Evolutionary conservation across 2,113 vertebrate species (phyloP).

Genomic region (Epinephelus lanceolatus): DNA sequence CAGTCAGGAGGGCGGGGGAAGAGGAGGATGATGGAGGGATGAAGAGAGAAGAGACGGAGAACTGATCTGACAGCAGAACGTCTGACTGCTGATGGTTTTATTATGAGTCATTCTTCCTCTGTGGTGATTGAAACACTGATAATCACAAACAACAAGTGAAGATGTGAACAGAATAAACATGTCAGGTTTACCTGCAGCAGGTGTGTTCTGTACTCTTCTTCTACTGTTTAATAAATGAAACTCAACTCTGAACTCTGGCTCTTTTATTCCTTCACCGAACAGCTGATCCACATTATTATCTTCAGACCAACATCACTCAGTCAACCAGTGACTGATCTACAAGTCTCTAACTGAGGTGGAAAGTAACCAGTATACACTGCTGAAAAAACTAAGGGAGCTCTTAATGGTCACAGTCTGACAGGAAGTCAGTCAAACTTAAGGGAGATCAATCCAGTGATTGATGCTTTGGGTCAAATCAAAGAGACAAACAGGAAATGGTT

Average conservation of each 20-base stretch:
- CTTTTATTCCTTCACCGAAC: neutral
- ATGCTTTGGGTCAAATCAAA: too few relatives aligned
- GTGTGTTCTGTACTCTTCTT: too few relatives aligned
- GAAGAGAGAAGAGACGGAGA: neutral
- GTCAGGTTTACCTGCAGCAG: too few relatives aligned
- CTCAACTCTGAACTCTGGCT: neutral
- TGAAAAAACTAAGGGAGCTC: neutral
- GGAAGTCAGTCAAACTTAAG: too few relatives aligned
- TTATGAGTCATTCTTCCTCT: neutral
- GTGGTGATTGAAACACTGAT: neutral
- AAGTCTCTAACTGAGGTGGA: neutral
- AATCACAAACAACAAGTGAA: neutral
- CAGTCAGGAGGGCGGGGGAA: neutral
- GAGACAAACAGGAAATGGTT: too few relatives aligned
- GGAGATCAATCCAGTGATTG: too few relatives aligned
- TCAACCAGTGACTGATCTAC: neutral
- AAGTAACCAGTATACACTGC: neutral
- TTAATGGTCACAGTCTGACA: too few relatives aligned
- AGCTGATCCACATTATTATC: neutral
- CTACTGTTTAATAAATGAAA: conserved; percentile 8
- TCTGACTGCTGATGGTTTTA: too few relatives aligned
- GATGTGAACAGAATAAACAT: too few relatives aligned
- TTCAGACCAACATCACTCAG: neutral
- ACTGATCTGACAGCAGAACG: too few relatives aligned
- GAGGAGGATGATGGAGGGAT: neutral